Conservation (phyloP, 2,113 vertebrate species). For the Scophthalmus maximus region DNA sequence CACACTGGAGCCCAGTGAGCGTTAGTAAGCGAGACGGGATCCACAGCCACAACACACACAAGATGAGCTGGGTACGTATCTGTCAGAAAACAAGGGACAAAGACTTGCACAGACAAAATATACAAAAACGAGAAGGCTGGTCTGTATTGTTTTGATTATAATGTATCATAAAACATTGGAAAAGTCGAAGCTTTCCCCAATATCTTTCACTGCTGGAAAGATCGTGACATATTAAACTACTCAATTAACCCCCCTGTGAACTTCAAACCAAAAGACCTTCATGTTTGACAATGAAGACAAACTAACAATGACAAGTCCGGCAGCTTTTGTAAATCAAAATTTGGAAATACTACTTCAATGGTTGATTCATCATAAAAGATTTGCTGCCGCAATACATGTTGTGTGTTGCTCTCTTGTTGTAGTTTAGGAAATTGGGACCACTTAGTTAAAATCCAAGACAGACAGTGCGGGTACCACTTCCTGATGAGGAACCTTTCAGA, state of each 20-base stretch:
- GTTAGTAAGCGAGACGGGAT: slow-evolving; percentile 32
- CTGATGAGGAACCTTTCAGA: background rate
- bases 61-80: slow-evolving; percentile 32
- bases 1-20: slow-evolving; percentile 54
- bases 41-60: slow-evolving; percentile 38
- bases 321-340: slow-evolving; percentile 26
- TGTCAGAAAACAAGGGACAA: slow-evolving; percentile 14
- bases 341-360: slow-evolving; percentile 9
- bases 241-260: slow-evolving; percentile 16
- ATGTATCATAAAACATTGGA: slow-evolving; percentile 9
- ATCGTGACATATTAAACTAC: slow-evolving; percentile 11
- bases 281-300: slow-evolving; percentile 1
- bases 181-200: background rate
- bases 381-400: slow-evolving; percentile 13
- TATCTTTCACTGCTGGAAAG: slow-evolving; percentile 14
- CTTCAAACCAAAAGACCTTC: slow-evolving; percentile 32
- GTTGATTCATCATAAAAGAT: slow-evolving; percentile 25
- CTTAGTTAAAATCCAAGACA: slow-evolving; percentile 23
- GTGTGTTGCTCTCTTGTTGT: background rate
- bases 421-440: slow-evolving; percentile 13
- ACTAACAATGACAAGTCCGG: slow-evolving; percentile 21
- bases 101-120: background rate
- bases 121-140: background rate
- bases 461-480: background rate
- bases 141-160: background rate